Percentiles rank a stretch among this genome's conserved stretches.
Evolutionary conservation across 2,113 vertebrate genomes (phyloP).

Genomic region (Perca fluviatilis): DNA sequence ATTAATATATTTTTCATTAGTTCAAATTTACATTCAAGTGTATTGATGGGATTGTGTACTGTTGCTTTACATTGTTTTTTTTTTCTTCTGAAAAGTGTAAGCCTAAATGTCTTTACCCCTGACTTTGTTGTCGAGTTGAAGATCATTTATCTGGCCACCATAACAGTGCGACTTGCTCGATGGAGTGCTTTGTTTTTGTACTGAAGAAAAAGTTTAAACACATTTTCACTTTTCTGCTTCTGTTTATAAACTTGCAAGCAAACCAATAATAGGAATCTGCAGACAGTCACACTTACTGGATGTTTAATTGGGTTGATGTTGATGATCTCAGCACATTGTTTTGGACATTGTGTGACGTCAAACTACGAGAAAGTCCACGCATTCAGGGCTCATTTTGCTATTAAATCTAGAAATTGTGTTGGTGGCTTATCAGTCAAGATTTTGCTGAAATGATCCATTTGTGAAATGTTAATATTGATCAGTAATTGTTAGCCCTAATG

Average conservation of each 20-base stretch:
- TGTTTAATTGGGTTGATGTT: neutral
- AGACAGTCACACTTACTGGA: neutral
- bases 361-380: neutral
- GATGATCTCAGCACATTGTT: neutral
- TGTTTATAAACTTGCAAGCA: neutral
- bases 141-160: neutral
- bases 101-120: neutral
- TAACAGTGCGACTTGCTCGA: neutral
- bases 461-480: neutral
- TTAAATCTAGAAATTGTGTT: too few relatives aligned
- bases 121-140: neutral
- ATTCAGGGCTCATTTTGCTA: neutral
- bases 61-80: neutral
- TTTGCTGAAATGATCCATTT: neutral
- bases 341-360: neutral
- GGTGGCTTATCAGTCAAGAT: neutral
- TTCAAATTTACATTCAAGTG: neutral
- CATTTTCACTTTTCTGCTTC: neutral
- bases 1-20: neutral
- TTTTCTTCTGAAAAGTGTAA: neutral
- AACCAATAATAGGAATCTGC: neutral
- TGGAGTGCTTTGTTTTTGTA: neutral
- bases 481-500: neutral
- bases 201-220: slow-evolving; percentile 21
- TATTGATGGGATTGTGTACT: neutral